Evolutionary conservation across 2,797 vertebrate genomes (phyloP).

Genomic region (Enteromius anoplus): DNA sequence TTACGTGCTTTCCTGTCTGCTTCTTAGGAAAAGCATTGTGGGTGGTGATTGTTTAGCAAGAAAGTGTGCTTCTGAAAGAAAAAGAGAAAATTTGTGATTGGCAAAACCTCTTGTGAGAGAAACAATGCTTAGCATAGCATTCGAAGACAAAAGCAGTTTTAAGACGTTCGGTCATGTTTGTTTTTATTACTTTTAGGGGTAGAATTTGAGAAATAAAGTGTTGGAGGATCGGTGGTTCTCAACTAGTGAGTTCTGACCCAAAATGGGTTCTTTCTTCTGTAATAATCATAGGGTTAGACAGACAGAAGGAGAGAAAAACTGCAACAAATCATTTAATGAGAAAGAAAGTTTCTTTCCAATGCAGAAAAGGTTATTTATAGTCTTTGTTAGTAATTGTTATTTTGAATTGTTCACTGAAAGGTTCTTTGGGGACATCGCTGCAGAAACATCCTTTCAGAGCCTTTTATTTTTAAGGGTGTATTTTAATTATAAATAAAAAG

Average conservation of each 20-base stretch:
- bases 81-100: neutral
- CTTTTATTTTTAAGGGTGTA: no score
- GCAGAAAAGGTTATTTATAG: no score
- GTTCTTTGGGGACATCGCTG: no score
- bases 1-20: constrained; percentile 39
- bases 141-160: neutral
- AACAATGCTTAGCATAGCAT: neutral
- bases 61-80: constrained; percentile 1
- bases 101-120: constrained; percentile 14
- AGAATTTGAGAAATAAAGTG: neutral
- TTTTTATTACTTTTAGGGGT: neutral
- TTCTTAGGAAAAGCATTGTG: constrained; percentile 18
- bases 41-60: constrained; percentile 34
- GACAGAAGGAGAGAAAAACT: neutral
- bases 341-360: no score
- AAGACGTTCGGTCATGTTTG: neutral
- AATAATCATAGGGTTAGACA: neutral
- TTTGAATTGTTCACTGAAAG: no score
- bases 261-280: neutral
- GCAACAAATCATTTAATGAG: neutral
- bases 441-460: no score
- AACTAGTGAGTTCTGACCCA: neutral
- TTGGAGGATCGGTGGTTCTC: neutral
- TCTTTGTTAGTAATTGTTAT: no score
- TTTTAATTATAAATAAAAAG: neutral